These are phyloP conservation scores for Neopelma chrysocephalum DNA, from an alignment of 2,797 vertebrate species.

Conservation along the genomic window DNA sequence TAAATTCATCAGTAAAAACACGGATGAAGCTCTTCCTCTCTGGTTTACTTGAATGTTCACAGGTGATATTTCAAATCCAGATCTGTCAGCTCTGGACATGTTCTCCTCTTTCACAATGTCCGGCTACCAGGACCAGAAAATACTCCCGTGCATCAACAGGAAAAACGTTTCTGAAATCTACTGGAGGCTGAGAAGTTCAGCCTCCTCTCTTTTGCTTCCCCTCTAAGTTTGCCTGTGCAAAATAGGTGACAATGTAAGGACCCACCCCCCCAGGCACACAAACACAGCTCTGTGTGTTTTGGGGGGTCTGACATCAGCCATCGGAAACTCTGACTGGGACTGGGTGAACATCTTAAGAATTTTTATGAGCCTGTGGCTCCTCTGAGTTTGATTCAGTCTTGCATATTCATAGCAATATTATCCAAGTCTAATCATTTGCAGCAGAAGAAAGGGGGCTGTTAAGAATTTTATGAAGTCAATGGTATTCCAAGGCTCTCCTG, in stretches of 20 bases:
- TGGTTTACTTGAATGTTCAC: neutral
- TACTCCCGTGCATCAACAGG: neutral
- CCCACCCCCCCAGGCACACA: neutral
- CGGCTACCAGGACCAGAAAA: neutral
- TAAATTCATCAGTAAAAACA: neutral
- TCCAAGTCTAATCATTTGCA: neutral
- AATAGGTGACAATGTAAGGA: neutral
- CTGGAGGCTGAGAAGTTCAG: neutral
- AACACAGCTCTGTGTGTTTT: neutral
- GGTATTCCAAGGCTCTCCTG: neutral
- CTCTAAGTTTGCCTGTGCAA: neutral
- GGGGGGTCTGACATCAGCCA: neutral
- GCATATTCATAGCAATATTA: slow-evolving; percentile 3
- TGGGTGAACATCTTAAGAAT: slow-evolving; percentile 24
- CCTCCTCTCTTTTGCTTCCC: neutral
- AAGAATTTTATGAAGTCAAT: neutral
- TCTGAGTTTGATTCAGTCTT: neutral
- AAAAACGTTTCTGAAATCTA: neutral
- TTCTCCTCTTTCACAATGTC: neutral
- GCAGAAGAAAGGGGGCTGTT: neutral
- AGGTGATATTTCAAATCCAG: neutral
- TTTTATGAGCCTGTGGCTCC: neutral
- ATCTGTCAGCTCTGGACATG: neutral
- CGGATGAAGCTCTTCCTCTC: neutral
- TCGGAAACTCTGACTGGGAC: neutral